These are phyloP conservation scores for Plumapathes pennacea DNA, from an alignment of 92 coral and sea anemone genomes.

Conservation along the genomic window DNA sequence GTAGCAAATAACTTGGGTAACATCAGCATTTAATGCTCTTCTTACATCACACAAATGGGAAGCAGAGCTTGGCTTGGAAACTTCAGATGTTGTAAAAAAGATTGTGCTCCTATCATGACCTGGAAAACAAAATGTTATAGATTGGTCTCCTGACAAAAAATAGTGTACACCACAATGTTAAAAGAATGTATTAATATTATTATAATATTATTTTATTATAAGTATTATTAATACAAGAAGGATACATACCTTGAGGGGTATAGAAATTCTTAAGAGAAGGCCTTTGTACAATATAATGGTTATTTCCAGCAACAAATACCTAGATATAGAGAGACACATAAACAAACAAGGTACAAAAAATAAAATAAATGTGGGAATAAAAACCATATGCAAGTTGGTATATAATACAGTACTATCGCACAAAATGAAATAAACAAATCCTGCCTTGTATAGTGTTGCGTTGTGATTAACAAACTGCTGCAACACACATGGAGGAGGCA, in stretches of 20 bases:
- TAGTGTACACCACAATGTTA: too few relatives aligned
- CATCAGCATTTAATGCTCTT: neutral
- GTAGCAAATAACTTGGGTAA: too few relatives aligned
- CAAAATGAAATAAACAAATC: neutral
- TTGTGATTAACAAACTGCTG: slow-evolving; percentile 96
- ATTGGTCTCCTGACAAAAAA: too few relatives aligned
- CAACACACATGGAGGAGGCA: slow-evolving; percentile 88
- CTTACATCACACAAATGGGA: slow-evolving; percentile 86
- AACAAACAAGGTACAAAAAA: neutral
- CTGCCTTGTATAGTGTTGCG: slow-evolving; percentile 89
- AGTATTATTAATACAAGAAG: too few relatives aligned
- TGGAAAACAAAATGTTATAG: slow-evolving; percentile 5
- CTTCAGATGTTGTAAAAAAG: slow-evolving; percentile 89
- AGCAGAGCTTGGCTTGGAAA: slow-evolving; percentile 89
- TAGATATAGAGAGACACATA: slow-evolving; percentile 6
- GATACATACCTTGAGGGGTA: slow-evolving; percentile 51
- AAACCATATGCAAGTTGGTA: neutral
- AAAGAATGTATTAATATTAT: too few relatives aligned
- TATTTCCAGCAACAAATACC: slow-evolving; percentile 95
- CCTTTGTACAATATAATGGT: slow-evolving; percentile 77
- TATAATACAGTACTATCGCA: neutral
- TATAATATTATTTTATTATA: too few relatives aligned
- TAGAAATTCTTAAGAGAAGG: slow-evolving; percentile 93
- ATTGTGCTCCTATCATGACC: slow-evolving; percentile 71
- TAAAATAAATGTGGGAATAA: neutral